Conservation (phyloP, 2,888 invertebrate genomes). For the Drosophila silvestris region DNA sequence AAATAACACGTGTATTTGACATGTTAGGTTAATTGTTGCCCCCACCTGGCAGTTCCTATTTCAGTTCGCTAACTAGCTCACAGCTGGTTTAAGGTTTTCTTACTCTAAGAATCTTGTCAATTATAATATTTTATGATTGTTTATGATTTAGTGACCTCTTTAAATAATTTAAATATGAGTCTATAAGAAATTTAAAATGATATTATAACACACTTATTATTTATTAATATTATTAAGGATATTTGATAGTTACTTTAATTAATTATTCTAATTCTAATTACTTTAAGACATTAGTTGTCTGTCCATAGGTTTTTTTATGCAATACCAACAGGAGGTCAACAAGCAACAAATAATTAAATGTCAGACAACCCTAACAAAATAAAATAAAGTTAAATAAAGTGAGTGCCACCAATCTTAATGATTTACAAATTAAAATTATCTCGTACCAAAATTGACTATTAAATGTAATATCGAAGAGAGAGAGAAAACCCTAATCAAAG, state of each 20-base stretch:
- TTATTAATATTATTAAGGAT: too few species aligned
- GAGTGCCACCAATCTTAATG: not conserved
- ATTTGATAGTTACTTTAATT: too few species aligned
- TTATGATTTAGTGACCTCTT: not conserved
- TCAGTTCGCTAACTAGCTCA: not conserved
- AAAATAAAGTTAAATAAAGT: not conserved
- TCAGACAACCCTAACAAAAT: not conserved
- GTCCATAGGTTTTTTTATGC: not conserved
- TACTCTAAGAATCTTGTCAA: not conserved
- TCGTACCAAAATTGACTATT: not conserved
- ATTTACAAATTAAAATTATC: not conserved
- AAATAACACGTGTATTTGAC: conserved; percentile 48
- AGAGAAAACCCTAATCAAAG: not conserved
- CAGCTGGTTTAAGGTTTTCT: not conserved
- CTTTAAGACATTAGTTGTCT: not conserved
- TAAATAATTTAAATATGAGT: not conserved
- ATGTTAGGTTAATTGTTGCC: conserved; percentile 14
- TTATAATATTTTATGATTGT: not conserved
- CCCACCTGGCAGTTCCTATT: not conserved
- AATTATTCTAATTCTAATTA: not conserved
- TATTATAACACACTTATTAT: not conserved
- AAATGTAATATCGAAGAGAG: not conserved
- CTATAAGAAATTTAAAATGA: not conserved
- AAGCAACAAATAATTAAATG: not conserved
- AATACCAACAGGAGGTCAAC: not conserved